Conservation (phyloP, 2,888 invertebrate genomes). For the Tetragnatha montana region DNA sequence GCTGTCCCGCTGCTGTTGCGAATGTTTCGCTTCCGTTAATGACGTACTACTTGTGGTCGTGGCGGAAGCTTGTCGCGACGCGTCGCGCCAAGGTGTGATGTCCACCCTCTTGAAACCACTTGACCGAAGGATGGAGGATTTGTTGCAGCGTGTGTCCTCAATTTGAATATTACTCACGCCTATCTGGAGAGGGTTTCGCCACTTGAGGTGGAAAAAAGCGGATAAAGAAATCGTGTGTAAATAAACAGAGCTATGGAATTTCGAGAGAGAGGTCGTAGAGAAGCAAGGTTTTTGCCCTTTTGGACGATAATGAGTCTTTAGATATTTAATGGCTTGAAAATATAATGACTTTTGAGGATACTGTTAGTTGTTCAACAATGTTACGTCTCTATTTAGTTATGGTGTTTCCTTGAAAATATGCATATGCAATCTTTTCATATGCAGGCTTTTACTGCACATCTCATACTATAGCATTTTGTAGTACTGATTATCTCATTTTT, state of each 20-base stretch:
- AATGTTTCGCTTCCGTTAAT: background rate
- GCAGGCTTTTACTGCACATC: no score
- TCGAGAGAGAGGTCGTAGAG: no score
- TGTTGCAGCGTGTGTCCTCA: background rate
- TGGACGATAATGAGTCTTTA: no score
- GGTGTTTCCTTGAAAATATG: no score
- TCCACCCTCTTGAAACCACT: constrained; percentile 10
- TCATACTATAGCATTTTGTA: no score
- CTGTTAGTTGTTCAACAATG: no score
- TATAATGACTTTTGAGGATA: no score
- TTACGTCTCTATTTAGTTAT: no score
- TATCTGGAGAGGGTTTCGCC: background rate
- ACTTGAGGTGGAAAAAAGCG: background rate
- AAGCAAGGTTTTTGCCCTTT: no score
- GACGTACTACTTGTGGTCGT: background rate
- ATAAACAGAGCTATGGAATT: background rate
- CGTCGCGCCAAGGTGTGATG: constrained; percentile 21
- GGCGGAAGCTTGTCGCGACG: background rate
- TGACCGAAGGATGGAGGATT: background rate
- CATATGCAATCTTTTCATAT: no score
- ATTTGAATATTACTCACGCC: background rate
- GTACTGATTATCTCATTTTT: no score
- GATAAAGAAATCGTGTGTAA: background rate
- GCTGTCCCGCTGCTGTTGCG: background rate
- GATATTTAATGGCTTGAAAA: no score